phyloP scores from a whole-genome alignment of 2,797 vertebrate species.

The Acanthurus lineatus region DNA sequence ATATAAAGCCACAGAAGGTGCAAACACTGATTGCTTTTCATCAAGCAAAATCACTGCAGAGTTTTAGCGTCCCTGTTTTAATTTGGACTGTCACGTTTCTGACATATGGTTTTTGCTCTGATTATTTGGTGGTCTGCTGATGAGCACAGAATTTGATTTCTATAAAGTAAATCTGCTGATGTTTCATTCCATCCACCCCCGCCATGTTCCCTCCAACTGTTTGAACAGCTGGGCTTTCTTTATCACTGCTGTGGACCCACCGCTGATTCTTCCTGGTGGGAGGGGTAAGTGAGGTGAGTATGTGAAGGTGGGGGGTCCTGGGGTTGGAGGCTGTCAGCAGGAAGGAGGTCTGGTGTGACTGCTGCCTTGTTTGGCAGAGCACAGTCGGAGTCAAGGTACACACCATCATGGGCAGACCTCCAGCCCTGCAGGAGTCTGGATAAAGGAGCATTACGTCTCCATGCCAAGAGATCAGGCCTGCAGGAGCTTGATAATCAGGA shows the following conservation, averaged over 20 bases:
- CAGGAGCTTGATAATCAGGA: background rate
- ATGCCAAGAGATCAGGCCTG: background rate
- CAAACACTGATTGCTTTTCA: background rate
- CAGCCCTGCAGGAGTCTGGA: background rate
- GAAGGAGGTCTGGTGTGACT: slow-evolving; percentile 47
- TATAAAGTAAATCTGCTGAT: slow-evolving; percentile 60
- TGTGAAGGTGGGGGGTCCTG: slow-evolving; percentile 64
- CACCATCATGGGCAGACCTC: background rate
- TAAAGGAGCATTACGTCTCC: background rate
- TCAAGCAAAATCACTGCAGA: background rate
- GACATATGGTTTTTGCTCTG: slow-evolving; percentile 4
- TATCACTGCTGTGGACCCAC: slow-evolving; percentile 70
- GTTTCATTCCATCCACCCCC: slow-evolving; percentile 35
- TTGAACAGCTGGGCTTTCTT: slow-evolving; percentile 78
- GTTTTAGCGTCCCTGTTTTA: background rate
- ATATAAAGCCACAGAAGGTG: background rate
- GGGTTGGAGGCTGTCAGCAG: slow-evolving; percentile 55
- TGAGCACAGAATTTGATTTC: slow-evolving; percentile 30
- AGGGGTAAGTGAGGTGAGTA: slow-evolving; percentile 55
- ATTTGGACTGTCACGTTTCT: background rate
- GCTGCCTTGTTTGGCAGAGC: slow-evolving; percentile 46
- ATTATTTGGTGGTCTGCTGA: slow-evolving; percentile 29
- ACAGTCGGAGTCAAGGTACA: slow-evolving; percentile 6
- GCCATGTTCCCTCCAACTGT: slow-evolving; percentile 54
- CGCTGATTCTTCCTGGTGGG: slow-evolving; percentile 58